Percentiles rank a stretch among this genome's conserved stretches.
phyloP scores from a whole-genome alignment of 2,113 vertebrate species.

The Hassar affinis region DNA sequence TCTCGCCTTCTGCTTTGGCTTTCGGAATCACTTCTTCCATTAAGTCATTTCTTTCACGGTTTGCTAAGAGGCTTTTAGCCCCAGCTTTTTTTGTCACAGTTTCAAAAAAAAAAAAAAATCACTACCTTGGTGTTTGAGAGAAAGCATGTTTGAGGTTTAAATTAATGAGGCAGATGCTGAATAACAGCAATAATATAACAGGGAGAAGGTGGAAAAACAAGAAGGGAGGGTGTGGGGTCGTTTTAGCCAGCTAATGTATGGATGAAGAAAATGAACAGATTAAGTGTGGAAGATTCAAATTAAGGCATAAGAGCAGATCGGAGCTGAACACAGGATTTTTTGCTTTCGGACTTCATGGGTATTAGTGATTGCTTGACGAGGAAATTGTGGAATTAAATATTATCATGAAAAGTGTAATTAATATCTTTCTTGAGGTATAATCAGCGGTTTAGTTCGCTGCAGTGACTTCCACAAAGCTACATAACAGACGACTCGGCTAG shows the following conservation, averaged over 20 bases:
- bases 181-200: constrained; percentile 48
- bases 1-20: constrained; percentile 57
- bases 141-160: constrained; percentile 49
- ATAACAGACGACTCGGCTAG: too few species aligned
- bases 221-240: constrained; percentile 31
- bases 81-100: constrained; percentile 57
- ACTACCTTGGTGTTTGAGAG: constrained; percentile 45
- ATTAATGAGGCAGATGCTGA: constrained; percentile 56
- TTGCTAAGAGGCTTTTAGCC: constrained; percentile 75
- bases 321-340: not conserved
- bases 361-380: not conserved
- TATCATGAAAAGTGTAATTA: too few species aligned
- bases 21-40: constrained; percentile 67
- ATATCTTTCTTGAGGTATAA: not conserved
- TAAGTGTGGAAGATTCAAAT: constrained; percentile 37
- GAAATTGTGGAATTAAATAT: not conserved
- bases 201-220: constrained; percentile 17
- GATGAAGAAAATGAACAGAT: constrained; percentile 50
- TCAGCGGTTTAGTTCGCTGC: too few species aligned
- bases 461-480: too few species aligned
- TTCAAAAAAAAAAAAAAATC: constrained; percentile 38
- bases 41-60: constrained; percentile 72
- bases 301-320: constrained; percentile 2
- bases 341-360: not conserved
- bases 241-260: constrained; percentile 39